A percentile compares a stretch with the other conserved stretches of the same genome.
Evolutionary conservation across 2,888 invertebrate genomes (phyloP).

Genomic region (Drosophila phalerata): DNA sequence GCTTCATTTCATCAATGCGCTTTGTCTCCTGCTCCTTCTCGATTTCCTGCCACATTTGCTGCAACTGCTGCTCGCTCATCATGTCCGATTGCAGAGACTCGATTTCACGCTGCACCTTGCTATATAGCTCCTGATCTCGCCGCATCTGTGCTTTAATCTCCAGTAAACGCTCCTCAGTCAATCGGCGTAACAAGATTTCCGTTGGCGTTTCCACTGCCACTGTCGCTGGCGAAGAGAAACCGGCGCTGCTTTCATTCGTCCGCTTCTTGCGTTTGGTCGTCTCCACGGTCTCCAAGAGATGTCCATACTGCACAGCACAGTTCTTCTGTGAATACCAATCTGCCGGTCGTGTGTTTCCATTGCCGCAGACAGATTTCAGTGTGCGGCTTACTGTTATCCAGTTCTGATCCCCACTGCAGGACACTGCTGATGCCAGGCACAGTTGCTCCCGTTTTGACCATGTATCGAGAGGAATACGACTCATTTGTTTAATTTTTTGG

Average conservation of each 20-base stretch:
- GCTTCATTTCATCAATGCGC: conserved; percentile 88
- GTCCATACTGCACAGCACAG: conserved; percentile 96
- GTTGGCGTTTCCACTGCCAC: conserved; percentile 88
- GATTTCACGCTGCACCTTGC: conserved; percentile 88
- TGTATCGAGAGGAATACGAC: conserved; percentile 91
- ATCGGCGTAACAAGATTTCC: conserved; percentile 91
- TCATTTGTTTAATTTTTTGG: conserved; percentile 84
- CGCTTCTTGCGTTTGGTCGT: conserved; percentile 86
- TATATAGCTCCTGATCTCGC: conserved; percentile 91
- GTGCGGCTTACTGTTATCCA: conserved; percentile 87
- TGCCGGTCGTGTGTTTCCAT: conserved; percentile 83
- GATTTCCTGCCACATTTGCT: conserved; percentile 91
- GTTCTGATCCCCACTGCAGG: conserved; percentile 95
- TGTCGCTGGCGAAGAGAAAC: conserved; percentile 72
- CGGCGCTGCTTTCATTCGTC: conserved; percentile 54
- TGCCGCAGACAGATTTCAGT: conserved; percentile 90
- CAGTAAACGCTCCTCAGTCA: conserved; percentile 91
- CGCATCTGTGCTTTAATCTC: conserved; percentile 91
- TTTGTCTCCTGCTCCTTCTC: conserved; percentile 90
- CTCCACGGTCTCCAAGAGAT: conserved; percentile 95
- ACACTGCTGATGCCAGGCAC: conserved; percentile 94
- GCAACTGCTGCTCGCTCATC: conserved; percentile 90
- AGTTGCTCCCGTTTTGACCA: conserved; percentile 95
- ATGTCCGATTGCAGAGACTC: conserved; percentile 86
- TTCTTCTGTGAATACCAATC: conserved; percentile 97